Evolutionary conservation across 2,113 vertebrate genomes (phyloP).

Genomic region (Eurypyga helias): DNA sequence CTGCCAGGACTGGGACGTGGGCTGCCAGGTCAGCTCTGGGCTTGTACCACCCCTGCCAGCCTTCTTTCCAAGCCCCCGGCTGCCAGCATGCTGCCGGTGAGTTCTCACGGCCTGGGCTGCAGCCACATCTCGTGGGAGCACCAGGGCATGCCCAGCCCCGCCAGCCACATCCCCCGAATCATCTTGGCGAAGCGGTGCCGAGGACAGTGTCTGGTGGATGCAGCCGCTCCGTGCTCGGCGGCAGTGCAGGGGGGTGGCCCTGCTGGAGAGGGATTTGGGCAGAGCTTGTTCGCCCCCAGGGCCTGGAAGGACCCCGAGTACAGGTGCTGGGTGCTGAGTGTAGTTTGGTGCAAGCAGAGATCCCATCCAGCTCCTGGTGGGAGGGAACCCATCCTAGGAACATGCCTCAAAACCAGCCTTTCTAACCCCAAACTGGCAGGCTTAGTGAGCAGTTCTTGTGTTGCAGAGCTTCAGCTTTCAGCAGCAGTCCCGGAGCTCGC

Average conservation of each 20-base stretch:
- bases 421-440: neutral
- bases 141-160: neutral
- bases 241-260: neutral
- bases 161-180: fast-evolving
- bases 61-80: neutral
- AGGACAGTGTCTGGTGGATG: neutral
- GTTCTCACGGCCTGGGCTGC: neutral
- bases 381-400: neutral
- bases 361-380: neutral
- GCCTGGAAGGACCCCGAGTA: neutral
- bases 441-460: neutral
- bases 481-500: neutral
- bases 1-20: neutral
- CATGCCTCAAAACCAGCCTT: neutral
- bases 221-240: fast-evolving
- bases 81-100: neutral
- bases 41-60: neutral
- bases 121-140: neutral
- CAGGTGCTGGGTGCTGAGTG: neutral
- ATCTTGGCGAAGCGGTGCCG: neutral
- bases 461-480: neutral
- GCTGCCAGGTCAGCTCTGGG: neutral
- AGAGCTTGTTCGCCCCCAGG: neutral
- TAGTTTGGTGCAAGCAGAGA: neutral
- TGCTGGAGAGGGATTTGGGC: neutral